Base-by-base conservation (phyloP, 2,888 invertebrate species). In the Gymnoscelis rufifasciata region DNA sequence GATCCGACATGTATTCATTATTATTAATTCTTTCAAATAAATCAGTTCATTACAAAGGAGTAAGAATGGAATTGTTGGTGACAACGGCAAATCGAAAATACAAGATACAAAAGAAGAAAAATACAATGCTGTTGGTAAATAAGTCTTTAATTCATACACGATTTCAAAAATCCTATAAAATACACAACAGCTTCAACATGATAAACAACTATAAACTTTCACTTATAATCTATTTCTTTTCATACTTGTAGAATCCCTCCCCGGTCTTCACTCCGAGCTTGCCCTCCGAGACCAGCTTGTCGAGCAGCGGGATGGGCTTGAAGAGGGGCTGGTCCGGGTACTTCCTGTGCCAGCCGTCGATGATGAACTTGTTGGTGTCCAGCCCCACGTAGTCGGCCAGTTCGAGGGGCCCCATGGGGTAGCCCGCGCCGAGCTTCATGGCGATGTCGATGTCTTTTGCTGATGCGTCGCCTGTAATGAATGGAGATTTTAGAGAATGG, bases 351-450 rank as follows among this genome's bases (percentile, higher is more conserved):
- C 96, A 95, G n/a, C 95, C 95, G 61, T 93, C 91, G 8, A 95
- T 68, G 55, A 94, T 95, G 59, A 91, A 93, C 66, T 92, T 90
- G 52, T 91, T 91, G 1, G 95, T 95, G 73, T 97, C 97, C 2
- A 94, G 87, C 0, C 97, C 97, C 0, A 95, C 94, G 74, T 94
- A 96, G 83, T 97, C 97, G 0, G 92, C 88, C 26, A 97, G 78
- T 74, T 97, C 96, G 49, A 97, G 89, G 0, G 96, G 96, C 7
- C 96, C 96, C 96, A 97, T 96, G 0, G 96, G 96, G 76, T 94
- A 91, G 0, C 94, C 93, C 11, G 95, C 94, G 4, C 96, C 96
- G 15, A 96, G 82, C 77, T 95, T 96, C 95, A 96, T 96, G 0
- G 95, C 96, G 11, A 87, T 92, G 66, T 97, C 96, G 49, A 97